These are phyloP conservation scores for Machimus rusticus DNA, from an alignment of 2,888 invertebrate genomes.

Conservation along the genomic window DNA sequence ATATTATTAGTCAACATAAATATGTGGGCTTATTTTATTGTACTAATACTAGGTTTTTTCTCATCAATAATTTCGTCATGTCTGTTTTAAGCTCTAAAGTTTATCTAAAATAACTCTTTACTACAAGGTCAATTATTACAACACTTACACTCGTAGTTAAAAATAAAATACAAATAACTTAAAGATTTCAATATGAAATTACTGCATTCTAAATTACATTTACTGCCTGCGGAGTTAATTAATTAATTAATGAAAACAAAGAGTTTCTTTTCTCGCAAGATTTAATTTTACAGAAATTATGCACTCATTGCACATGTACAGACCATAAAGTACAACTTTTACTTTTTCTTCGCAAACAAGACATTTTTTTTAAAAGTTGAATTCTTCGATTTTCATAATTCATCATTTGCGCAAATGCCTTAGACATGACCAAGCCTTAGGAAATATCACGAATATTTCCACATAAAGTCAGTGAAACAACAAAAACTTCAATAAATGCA, in stretches of 20 bases:
- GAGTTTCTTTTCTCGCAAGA: too few species aligned
- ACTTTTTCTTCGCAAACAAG: background rate
- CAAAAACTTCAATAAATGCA: background rate
- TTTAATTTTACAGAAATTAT: background rate
- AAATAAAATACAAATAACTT: too few species aligned
- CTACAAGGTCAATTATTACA: too few species aligned
- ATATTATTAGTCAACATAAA: background rate
- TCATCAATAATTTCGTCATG: too few species aligned
- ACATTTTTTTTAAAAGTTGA: background rate
- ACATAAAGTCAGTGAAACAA: background rate
- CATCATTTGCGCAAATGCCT: background rate
- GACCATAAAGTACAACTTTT: background rate
- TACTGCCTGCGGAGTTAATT: too few species aligned
- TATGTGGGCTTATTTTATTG: background rate
- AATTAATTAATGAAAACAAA: too few species aligned
- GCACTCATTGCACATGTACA: background rate
- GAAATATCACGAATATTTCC: background rate
- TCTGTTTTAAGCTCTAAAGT: too few species aligned
- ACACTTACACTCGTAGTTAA: too few species aligned
- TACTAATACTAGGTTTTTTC: too few species aligned
- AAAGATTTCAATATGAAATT: too few species aligned
- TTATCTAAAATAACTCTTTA: too few species aligned
- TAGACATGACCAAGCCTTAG: background rate
- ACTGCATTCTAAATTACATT: too few species aligned
- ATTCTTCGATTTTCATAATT: background rate